Evolutionary conservation across 2,888 invertebrate genomes (phyloP).

Genomic region (Camponotus fellah): DNA sequence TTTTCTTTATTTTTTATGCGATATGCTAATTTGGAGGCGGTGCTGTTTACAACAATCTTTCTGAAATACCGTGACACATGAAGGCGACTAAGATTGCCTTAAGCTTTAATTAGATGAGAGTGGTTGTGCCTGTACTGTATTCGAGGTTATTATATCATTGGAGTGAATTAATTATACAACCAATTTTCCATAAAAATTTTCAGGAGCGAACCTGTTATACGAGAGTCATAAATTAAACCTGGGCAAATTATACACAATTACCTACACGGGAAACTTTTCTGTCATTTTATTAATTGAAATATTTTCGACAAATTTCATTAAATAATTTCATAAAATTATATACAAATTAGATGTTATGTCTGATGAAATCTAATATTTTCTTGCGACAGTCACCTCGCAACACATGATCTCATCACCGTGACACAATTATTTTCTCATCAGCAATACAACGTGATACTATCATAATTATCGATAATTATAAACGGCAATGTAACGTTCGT

Average conservation of each 20-base stretch:
- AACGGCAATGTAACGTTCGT: conserved; percentile 40
- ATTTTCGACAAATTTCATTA: background rate
- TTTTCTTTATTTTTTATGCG: background rate
- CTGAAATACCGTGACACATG: background rate
- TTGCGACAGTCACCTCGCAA: conserved; percentile 61
- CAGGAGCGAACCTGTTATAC: conserved; percentile 15
- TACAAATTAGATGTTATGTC: conserved; percentile 22
- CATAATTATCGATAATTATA: conserved; percentile 59
- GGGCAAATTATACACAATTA: conserved; percentile 3
- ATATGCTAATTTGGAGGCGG: conserved; percentile 28
- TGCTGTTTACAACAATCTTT: background rate
- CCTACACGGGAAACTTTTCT: background rate
- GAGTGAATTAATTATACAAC: background rate
- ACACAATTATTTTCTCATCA: conserved; percentile 68
- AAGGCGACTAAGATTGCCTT: conserved; percentile 1
- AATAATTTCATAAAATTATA: no score
- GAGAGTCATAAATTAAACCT: background rate
- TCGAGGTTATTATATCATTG: background rate
- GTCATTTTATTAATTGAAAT: background rate
- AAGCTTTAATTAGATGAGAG: background rate
- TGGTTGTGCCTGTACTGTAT: background rate
- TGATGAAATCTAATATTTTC: conserved; percentile 62
- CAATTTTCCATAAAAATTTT: background rate
- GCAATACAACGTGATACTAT: conserved; percentile 52
- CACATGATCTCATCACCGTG: conserved; percentile 57